phyloP scores from a whole-genome alignment of 2,113 vertebrate species.

The Noturus placidus region DNA sequence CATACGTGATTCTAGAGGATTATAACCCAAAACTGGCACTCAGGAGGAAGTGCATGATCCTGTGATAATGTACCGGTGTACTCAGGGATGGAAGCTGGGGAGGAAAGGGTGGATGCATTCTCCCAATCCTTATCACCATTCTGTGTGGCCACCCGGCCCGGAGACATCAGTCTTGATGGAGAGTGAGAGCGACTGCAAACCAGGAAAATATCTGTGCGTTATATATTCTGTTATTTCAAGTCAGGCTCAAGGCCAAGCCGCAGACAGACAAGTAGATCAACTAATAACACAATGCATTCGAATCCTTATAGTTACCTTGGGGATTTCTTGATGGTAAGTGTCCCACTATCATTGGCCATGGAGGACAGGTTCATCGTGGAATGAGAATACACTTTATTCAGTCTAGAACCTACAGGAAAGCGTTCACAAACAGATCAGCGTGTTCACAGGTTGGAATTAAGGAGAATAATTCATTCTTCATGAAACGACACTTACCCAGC shows the following conservation, averaged over 20 bases:
- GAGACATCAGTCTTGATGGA: conserved; percentile 82
- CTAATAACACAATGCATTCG: not conserved
- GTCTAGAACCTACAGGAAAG: conserved; percentile 72
- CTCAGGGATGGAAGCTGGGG: conserved; percentile 85
- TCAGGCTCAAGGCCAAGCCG: not conserved
- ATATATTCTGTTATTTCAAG: not conserved
- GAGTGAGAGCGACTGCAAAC: conserved; percentile 76
- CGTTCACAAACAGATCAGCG: not conserved
- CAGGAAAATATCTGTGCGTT: not conserved
- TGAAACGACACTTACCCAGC: conserved; percentile 70
- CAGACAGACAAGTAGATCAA: not conserved
- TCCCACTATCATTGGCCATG: conserved; percentile 79
- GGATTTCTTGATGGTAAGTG: conserved; percentile 75
- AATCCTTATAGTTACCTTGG: conserved; percentile 66
- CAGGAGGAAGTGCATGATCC: not conserved
- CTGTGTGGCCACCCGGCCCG: conserved; percentile 72
- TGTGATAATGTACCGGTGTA: conserved; percentile 78
- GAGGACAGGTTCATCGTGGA: conserved; percentile 87
- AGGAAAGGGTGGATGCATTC: conserved; percentile 83
- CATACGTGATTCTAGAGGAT: not conserved
- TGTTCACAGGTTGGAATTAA: not conserved
- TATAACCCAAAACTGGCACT: not conserved
- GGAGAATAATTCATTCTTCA: too few species aligned
- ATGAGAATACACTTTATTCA: conserved; percentile 89
- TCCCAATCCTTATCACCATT: conserved; percentile 89